A percentile compares a stretch with the other conserved stretches of the same genome.
These are phyloP conservation scores for Anorthoa munda DNA, from an alignment of 2,888 invertebrate species.

Conservation along the genomic window DNA sequence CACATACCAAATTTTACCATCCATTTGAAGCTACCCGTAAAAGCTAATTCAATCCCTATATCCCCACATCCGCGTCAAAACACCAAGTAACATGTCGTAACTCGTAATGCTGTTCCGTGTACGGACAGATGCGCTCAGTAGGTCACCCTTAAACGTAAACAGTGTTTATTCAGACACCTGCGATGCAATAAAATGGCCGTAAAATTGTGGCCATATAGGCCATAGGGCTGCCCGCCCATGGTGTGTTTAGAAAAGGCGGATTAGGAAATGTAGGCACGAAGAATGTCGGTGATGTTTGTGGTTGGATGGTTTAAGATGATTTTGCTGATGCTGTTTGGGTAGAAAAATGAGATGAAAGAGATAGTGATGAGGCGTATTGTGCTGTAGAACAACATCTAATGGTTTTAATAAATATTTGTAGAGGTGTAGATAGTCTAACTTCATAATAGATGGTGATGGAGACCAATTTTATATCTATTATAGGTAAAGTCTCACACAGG, in stretches of 20 bases:
- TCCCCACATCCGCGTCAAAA: slow-evolving; percentile 32
- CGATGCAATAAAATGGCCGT: slow-evolving; percentile 72
- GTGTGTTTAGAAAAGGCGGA: slow-evolving; percentile 25
- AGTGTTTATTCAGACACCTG: slow-evolving; percentile 74
- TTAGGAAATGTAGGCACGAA: slow-evolving; percentile 3
- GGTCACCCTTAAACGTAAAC: slow-evolving; percentile 72
- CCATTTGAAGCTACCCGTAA: slow-evolving; percentile 21
- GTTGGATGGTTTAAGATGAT: not conserved
- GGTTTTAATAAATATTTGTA: not conserved
- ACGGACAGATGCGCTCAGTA: slow-evolving; percentile 74
- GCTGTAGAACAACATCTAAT: not conserved
- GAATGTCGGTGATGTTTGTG: not conserved
- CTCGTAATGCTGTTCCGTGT: slow-evolving; percentile 43
- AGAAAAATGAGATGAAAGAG: too few relatives aligned
- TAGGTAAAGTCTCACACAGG: not conserved
- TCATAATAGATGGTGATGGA: not conserved
- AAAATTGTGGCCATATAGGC: slow-evolving; percentile 48
- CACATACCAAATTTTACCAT: not conserved
- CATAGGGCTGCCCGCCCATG: slow-evolving; percentile 62
- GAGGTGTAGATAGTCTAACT: not conserved
- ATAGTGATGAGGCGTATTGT: not conserved
- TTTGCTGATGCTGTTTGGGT: not conserved
- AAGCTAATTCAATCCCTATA: slow-evolving; percentile 39
- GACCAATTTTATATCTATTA: not conserved
- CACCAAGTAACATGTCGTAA: slow-evolving; percentile 41